These are phyloP conservation scores for Aphidius ervi DNA, from an alignment of 1,140 invertebrate species.

Conservation along the genomic window DNA sequence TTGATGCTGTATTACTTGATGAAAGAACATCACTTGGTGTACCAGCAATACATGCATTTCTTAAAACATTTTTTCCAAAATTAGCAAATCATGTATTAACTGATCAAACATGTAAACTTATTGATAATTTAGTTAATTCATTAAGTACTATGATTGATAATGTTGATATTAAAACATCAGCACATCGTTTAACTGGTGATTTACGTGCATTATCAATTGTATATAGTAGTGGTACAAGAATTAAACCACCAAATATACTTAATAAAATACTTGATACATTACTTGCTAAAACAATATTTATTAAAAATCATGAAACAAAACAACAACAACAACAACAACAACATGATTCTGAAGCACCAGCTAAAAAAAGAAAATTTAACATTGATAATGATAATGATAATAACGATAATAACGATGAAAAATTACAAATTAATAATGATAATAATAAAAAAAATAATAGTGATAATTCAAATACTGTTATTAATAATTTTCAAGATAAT, in stretches of 20 bases:
- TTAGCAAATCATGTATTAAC: slow-evolving; percentile 60
- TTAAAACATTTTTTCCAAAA: slow-evolving; percentile 80
- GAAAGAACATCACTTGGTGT: slow-evolving; percentile 74
- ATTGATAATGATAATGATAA: slow-evolving; percentile 30
- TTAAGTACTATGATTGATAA: slow-evolving; percentile 54
- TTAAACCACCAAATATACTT: slow-evolving; percentile 41
- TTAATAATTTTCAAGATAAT: background rate
- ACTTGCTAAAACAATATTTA: slow-evolving; percentile 36
- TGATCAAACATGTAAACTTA: slow-evolving; percentile 58
- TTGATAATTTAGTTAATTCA: slow-evolving; percentile 56
- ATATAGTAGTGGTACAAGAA: slow-evolving; percentile 49
- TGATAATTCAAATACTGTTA: slow-evolving; percentile 12
- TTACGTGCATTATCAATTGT: slow-evolving; percentile 56
- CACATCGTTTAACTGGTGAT: slow-evolving; percentile 56
- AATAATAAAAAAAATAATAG: slow-evolving; percentile 19
- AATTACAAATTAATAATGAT: slow-evolving; percentile 23
- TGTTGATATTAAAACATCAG: slow-evolving; percentile 50
- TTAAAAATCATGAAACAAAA: slow-evolving; percentile 38
- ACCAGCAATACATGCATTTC: slow-evolving; percentile 74
- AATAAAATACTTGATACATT: slow-evolving; percentile 40
- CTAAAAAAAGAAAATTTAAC: slow-evolving; percentile 48
- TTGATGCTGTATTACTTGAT: slow-evolving; percentile 76
- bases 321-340: slow-evolving; percentile 5
- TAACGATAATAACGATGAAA: slow-evolving; percentile 20
- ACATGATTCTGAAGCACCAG: slow-evolving; percentile 40